Evolutionary conservation across 2,888 invertebrate species (phyloP).

Genomic region (Furcula furcula): DNA sequence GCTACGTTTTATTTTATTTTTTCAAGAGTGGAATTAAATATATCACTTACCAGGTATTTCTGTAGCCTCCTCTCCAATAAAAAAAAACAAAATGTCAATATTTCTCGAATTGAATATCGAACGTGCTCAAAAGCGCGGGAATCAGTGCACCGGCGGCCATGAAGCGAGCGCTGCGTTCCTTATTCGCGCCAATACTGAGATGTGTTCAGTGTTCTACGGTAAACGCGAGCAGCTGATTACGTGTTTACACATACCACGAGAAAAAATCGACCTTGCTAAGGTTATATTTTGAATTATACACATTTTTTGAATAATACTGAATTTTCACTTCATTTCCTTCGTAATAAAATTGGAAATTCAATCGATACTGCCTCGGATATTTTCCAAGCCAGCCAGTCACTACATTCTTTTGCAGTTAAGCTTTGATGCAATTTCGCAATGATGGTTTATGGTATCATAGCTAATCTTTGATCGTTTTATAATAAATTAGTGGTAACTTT

Average conservation of each 20-base stretch:
- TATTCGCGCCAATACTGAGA: slow-evolving; percentile 59
- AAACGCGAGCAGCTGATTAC: slow-evolving; percentile 55
- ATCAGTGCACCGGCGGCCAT: slow-evolving; percentile 23
- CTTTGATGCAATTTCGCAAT: slow-evolving; percentile 3
- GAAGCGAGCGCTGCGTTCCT: slow-evolving; percentile 40
- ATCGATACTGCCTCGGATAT: too few species aligned
- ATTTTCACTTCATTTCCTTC: slow-evolving; percentile 30
- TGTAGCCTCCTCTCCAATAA: too few species aligned
- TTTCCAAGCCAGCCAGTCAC: too few species aligned
- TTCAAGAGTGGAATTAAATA: too few species aligned
- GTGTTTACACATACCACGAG: slow-evolving; percentile 21
- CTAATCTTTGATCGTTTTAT: too few species aligned
- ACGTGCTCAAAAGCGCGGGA: slow-evolving; percentile 32
- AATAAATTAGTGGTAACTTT: too few species aligned
- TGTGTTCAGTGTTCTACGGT: slow-evolving; percentile 41
- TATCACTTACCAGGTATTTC: too few species aligned
- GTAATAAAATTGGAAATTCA: slow-evolving; percentile 24
- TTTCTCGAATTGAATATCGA: slow-evolving; percentile 22
- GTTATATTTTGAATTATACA: slow-evolving; percentile 7
- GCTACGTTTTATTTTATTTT: too few species aligned
- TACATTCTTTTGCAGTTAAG: too few species aligned
- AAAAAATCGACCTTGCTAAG: slow-evolving; percentile 27
- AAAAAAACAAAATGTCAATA: too few species aligned
- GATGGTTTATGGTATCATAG: not conserved
- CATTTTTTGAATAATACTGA: slow-evolving; percentile 4